Percentiles rank a stretch among this genome's conserved stretches.
phyloP scores from a whole-genome alignment of 2,797 vertebrate genomes.

The Neosilurus hyrtlii region DNA sequence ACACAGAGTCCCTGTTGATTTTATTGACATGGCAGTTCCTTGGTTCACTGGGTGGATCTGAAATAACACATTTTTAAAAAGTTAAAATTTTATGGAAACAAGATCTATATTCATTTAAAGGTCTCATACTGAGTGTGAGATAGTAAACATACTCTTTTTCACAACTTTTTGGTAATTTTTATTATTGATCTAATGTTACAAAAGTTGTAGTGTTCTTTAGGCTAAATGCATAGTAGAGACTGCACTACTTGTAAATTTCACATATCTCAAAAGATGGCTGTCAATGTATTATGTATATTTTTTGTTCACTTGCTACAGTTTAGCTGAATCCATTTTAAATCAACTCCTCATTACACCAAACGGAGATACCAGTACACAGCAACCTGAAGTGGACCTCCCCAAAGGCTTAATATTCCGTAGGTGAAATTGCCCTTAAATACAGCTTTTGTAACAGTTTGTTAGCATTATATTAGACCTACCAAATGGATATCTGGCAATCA shows the following conservation, averaged over 20 bases:
- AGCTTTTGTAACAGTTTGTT: neutral
- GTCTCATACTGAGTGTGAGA: neutral
- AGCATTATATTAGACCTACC: constrained; percentile 73
- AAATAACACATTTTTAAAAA: constrained; percentile 24
- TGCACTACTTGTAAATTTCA: neutral
- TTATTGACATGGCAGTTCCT: constrained; percentile 87
- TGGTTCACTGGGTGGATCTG: constrained; percentile 93
- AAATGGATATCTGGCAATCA: constrained; percentile 88
- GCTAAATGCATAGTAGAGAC: neutral
- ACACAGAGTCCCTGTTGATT: constrained; percentile 90
- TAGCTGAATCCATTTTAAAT: neutral
- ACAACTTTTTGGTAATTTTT: neutral
- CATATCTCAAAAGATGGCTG: neutral
- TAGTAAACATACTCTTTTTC: neutral
- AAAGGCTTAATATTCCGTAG: neutral
- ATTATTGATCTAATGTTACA: neutral
- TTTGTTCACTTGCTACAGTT: neutral
- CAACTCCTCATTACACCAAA: neutral
- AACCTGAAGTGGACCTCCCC: neutral
- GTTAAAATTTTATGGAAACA: neutral
- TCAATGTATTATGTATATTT: neutral
- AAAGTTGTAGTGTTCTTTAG: neutral
- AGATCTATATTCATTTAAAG: neutral
- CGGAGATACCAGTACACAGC: neutral
- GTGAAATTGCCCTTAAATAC: neutral